Evolutionary conservation across 1,140 invertebrate species (phyloP), one percentile per base, ranked within the genome.

Genomic region (Drosophila asahinai): DNA sequence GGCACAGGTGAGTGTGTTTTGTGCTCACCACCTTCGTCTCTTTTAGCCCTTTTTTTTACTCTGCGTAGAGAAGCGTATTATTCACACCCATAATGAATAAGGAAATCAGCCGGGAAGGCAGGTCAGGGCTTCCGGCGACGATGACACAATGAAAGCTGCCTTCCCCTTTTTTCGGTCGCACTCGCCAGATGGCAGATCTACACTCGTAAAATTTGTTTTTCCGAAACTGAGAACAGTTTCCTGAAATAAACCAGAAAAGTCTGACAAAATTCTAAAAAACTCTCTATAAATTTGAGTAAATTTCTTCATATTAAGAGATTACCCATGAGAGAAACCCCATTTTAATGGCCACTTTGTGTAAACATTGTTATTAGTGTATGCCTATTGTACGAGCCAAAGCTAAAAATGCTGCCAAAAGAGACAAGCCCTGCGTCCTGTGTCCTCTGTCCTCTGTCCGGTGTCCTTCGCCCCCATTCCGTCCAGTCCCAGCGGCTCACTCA

Each of bases 81-180:
- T 82, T 82, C 80, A 82, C 80, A 82, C 80, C 80, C 80, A 82
- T 82, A 82, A 82, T 82, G 80, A 82, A 77, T 71, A 82, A 63
- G 78, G 68, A 74, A 75, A 64, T 68, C 58, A 38, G 63, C 14
- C 36, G 17, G 9, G 36, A 19, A n/a, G 51, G 51, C 57, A 59
- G 42, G 72, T 74, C 68, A 62, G 63, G 49, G 74, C 40, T 61
- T 55, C 64, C 54, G 17, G 66, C 74, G 59, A 64, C 58, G 65
- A 71, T 77, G 75, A 79, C 67, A 79, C 77, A 80, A 80, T 80
- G 67, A 79, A 80, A 65, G 67, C 63, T 17, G 60, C 59, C 43
- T 22, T 27, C 17, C 54, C 22, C 38, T 33, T 42, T 15, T 9
- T 19, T 12, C n/a, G 25, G 36, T 51, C 19, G 19, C 60, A 25